Percentiles rank a stretch among this genome's conserved stretches.
phyloP scores from a whole-genome alignment of 2,113 vertebrate species.

The Callocephalon fimbriatum region DNA sequence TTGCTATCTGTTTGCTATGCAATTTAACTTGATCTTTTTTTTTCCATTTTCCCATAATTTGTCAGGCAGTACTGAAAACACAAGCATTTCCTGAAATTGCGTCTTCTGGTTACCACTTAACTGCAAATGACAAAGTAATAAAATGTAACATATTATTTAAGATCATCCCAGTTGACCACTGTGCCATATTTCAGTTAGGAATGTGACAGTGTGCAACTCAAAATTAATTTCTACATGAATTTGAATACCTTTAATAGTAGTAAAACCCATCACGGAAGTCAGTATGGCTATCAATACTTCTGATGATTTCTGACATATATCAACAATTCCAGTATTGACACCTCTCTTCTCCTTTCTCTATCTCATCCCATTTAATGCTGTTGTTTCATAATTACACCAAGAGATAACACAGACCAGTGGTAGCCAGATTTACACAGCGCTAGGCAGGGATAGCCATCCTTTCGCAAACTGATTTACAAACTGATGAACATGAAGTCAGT shows the following conservation, averaged over 20 bases:
- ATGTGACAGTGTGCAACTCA: neutral
- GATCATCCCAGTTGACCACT: neutral
- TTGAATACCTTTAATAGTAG: neutral
- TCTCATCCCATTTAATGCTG: neutral
- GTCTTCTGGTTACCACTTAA: neutral
- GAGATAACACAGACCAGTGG: neutral
- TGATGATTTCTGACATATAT: neutral
- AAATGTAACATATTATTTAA: neutral
- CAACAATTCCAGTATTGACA: neutral
- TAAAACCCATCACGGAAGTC: neutral
- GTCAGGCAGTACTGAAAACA: neutral
- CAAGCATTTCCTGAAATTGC: neutral
- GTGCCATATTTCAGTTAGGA: neutral
- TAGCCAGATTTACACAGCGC: neutral
- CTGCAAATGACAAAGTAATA: neutral
- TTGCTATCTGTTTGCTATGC: neutral
- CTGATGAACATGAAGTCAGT: neutral
- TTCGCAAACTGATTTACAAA: neutral
- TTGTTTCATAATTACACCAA: neutral
- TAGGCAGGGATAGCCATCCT: neutral
- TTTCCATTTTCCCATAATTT: neutral
- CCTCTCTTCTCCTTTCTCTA: neutral
- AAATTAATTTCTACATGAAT: neutral
- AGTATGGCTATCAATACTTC: neutral
- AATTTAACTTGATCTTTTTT: neutral